These are phyloP conservation scores for Montipora cactus DNA, from an alignment of 64 coral and sea anemone species.

Conservation along the genomic window DNA sequence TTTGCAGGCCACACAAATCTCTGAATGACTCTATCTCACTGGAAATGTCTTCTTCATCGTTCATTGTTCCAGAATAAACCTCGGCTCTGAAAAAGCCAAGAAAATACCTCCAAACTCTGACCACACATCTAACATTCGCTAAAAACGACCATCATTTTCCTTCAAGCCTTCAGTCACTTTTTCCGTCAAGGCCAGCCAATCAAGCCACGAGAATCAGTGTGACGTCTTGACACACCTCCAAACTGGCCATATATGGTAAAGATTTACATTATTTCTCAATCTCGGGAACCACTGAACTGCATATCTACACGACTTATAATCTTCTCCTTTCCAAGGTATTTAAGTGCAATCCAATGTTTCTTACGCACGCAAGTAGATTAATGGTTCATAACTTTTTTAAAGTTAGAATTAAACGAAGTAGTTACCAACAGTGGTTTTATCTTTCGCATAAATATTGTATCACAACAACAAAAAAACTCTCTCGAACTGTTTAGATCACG, in stretches of 20 bases:
- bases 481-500: too few relatives aligned
- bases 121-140: constrained; percentile 8
- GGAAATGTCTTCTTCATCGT: constrained; percentile 90
- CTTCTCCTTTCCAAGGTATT: background rate
- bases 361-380: background rate
- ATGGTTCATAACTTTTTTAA: background rate
- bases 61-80: constrained; percentile 80
- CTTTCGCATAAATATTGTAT: too few relatives aligned
- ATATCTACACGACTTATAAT: background rate
- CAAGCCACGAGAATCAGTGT: constrained; percentile 7
- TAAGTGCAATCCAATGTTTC: background rate
- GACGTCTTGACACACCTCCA: constrained; percentile 97
- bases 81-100: constrained; percentile 6
- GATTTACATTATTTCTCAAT: background rate
- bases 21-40: constrained; percentile 75
- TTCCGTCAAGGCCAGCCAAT: constrained; percentile 76
- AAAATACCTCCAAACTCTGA: constrained; percentile 40
- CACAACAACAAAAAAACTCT: too few relatives aligned
- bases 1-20: constrained; percentile 81
- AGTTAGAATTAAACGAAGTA: background rate
- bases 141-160: background rate
- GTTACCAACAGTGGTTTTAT: background rate
- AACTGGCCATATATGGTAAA: constrained; percentile 75
- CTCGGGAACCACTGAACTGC: background rate
- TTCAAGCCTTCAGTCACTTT: background rate